phyloP scores from a whole-genome alignment of 2,113 vertebrate genomes.

The Haemorhous mexicanus region DNA sequence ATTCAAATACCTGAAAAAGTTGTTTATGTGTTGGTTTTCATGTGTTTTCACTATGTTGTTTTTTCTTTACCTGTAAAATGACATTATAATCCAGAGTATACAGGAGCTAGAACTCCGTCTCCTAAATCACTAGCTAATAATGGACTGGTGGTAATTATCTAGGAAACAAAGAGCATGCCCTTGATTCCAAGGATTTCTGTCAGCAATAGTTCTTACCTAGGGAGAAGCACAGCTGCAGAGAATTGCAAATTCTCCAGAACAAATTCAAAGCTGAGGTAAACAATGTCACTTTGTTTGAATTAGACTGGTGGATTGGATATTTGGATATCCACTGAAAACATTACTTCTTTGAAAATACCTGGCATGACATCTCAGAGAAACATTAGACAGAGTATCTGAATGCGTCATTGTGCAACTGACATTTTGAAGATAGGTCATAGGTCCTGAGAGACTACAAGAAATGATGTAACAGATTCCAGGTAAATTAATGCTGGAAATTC shows the following conservation, averaged over 20 bases:
- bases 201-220: neutral
- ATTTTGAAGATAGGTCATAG: neutral
- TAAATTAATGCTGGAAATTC: neutral
- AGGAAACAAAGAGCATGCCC: rapidly evolving
- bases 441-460: neutral
- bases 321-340: neutral
- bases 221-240: neutral
- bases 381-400: neutral
- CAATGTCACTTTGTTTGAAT: neutral
- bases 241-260: neutral
- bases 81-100: neutral
- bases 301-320: neutral
- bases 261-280: neutral
- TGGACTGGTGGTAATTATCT: neutral
- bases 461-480: neutral
- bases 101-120: neutral
- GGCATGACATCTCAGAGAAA: neutral
- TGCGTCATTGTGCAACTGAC: neutral
- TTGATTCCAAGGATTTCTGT: neutral
- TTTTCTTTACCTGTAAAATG: neutral
- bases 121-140: neutral
- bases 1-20: neutral
- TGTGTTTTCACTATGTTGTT: neutral
- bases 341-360: neutral
- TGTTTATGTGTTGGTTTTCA: neutral